A percentile compares a stretch with the other conserved stretches of the same genome.
phyloP scores from a whole-genome alignment of 2,797 vertebrate species.

The Catharus ustulatus region DNA sequence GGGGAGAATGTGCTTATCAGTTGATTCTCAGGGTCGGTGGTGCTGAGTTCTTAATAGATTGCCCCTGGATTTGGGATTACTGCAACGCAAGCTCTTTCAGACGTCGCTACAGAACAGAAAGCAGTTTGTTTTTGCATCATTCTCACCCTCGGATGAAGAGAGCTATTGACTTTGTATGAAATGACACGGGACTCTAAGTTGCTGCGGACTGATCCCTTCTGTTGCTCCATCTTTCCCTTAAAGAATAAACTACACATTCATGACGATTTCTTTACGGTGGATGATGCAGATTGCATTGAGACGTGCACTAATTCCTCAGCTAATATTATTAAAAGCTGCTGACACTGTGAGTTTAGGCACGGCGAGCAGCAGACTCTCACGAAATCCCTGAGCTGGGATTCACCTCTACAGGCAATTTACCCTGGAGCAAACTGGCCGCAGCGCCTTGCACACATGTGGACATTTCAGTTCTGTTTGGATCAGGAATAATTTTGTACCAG shows the following conservation, averaged over 20 bases:
- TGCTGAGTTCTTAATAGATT: constrained; percentile 77
- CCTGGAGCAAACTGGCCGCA: background rate
- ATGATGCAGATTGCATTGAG: constrained; percentile 26
- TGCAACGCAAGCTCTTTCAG: constrained; percentile 58
- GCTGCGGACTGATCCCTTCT: constrained; percentile 43
- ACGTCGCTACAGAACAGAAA: constrained; percentile 64
- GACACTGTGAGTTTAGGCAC: background rate
- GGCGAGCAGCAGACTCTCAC: background rate
- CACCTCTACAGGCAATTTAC: background rate
- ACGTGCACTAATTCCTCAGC: constrained; percentile 10
- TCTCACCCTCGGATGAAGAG: constrained; percentile 49
- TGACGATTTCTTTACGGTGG: constrained; percentile 33
- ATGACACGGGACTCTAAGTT: constrained; percentile 63
- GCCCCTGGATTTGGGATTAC: constrained; percentile 75
- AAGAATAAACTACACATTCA: constrained; percentile 19
- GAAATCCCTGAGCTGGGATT: background rate
- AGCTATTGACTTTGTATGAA: constrained; percentile 76
- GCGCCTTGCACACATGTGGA: background rate
- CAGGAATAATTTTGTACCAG: background rate
- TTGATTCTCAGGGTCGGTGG: constrained; percentile 74
- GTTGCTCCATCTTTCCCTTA: constrained; percentile 12
- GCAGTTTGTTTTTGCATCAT: constrained; percentile 67
- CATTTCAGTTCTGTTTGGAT: background rate
- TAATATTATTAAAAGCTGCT: constrained; percentile 57
- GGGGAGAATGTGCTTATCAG: constrained; percentile 71